Evolutionary conservation across 2,113 vertebrate genomes (phyloP).

Genomic region (Corydoras maculifer): DNA sequence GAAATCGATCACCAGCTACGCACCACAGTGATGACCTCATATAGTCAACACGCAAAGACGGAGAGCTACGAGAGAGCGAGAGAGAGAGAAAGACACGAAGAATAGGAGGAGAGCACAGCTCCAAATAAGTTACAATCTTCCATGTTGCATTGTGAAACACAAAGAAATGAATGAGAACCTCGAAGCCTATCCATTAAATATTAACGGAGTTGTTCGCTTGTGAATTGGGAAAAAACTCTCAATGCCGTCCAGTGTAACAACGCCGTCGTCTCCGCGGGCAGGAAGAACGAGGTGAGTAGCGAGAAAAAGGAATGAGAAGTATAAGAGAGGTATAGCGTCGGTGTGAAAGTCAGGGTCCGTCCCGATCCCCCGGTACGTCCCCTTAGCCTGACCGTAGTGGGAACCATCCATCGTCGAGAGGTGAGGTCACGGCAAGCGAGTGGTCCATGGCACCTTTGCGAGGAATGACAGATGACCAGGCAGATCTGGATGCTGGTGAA

Average conservation of each 20-base stretch:
- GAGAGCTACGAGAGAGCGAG: constrained; percentile 47
- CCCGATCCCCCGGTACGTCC: constrained; percentile 33
- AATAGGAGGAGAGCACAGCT: constrained; percentile 62
- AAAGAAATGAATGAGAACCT: constrained; percentile 57
- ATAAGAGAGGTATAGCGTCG: constrained; percentile 33
- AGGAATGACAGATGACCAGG: constrained; percentile 53
- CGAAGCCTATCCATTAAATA: constrained; percentile 68
- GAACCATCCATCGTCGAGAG: constrained; percentile 70
- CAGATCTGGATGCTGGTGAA: constrained; percentile 45
- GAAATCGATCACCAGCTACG: constrained; percentile 77
- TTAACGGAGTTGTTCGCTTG: constrained; percentile 77
- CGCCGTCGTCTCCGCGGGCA: constrained; percentile 51
- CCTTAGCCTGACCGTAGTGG: constrained; percentile 49
- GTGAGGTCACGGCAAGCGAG: constrained; percentile 59
- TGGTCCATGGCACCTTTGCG: constrained; percentile 72
- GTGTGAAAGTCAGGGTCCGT: constrained; percentile 39
- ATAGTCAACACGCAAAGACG: constrained; percentile 69
- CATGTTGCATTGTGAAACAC: constrained; percentile 77
- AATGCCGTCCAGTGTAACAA: constrained; percentile 62
- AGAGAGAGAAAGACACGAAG: constrained; percentile 31
- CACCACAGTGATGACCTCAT: constrained; percentile 87
- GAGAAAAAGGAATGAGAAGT: constrained; percentile 17
- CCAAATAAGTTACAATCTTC: constrained; percentile 82
- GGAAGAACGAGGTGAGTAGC: constrained; percentile 6
- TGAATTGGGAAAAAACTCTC: constrained; percentile 63